A percentile compares a stretch with the other conserved stretches of the same genome.
Conservation (phyloP, 35 echinoderm and acorn worm genomes). For the Patiria miniata region DNA sequence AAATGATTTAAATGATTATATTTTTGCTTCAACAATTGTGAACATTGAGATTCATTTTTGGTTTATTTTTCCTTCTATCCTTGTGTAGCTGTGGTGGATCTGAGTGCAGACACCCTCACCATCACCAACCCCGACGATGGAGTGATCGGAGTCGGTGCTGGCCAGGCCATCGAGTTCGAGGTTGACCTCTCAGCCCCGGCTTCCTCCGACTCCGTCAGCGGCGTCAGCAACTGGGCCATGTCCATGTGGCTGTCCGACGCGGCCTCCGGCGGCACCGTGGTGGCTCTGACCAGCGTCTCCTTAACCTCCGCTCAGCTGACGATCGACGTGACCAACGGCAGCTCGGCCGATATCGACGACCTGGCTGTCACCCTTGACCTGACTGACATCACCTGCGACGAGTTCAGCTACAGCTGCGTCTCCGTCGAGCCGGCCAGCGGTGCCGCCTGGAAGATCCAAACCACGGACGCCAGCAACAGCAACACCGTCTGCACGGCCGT, state of each 20-base stretch:
- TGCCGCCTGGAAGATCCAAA: conserved; percentile 37
- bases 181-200: conserved; percentile 11
- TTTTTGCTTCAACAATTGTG: too few relatives aligned
- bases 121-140: conserved; percentile 61
- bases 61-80: neutral
- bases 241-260: conserved; percentile 43
- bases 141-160: conserved; percentile 42
- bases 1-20: too few relatives aligned
- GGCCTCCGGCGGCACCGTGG: conserved; percentile 32
- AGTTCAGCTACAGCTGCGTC: conserved; percentile 60
- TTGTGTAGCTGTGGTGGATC: conserved; percentile 30
- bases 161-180: conserved; percentile 45
- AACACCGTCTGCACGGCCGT: conserved; percentile 42
- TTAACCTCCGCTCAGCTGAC: conserved; percentile 39
- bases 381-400: conserved; percentile 46
- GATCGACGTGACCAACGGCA: conserved; percentile 24
- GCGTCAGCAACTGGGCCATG: conserved; percentile 53
- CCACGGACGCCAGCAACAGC: neutral
- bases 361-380: conserved; percentile 59
- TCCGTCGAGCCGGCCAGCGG: conserved; percentile 17
- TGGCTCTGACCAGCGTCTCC: conserved; percentile 13
- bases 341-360: conserved; percentile 5
- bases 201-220: conserved; percentile 45
- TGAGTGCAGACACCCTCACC: conserved; percentile 38
- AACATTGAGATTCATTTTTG: too few relatives aligned